Conservation (phyloP, 2,797 vertebrate genomes). For the Argyrosomus regius region DNA sequence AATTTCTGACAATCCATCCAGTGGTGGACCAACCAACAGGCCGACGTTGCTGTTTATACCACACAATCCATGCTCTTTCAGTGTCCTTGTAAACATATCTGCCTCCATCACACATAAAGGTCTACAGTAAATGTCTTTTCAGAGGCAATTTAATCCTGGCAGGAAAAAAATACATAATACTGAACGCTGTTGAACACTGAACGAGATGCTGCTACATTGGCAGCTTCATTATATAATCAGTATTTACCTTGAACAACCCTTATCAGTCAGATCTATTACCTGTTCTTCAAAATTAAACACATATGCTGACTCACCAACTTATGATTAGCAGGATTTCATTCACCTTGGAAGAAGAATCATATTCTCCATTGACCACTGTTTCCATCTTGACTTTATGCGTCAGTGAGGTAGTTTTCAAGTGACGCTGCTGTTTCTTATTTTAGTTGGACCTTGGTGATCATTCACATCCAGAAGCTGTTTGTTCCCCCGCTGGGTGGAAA, state of each 20-base stretch:
- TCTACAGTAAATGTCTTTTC: too few species aligned
- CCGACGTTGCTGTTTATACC: neutral
- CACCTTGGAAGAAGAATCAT: neutral
- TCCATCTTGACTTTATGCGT: conserved; percentile 3
- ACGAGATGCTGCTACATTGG: neutral
- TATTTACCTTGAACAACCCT: neutral
- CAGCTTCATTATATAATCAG: neutral
- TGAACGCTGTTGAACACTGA: neutral
- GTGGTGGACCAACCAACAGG: neutral
- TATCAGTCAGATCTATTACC: neutral
- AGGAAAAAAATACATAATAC: neutral
- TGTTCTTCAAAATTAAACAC: neutral
- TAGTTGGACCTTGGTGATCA: conserved; percentile 32
- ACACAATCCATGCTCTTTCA: neutral
- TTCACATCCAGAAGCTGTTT: conserved; percentile 28
- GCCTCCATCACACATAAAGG: neutral
- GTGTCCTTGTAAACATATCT: neutral
- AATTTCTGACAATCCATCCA: neutral
- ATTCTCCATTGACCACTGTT: conserved; percentile 3
- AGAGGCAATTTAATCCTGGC: neutral
- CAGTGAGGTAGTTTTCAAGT: neutral
- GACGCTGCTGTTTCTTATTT: conserved; percentile 34
- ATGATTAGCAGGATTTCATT: neutral
- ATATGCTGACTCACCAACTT: too few species aligned
- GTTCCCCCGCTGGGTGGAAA: conserved; percentile 15